Conservation (phyloP, 1,140 invertebrate species). For the Drosophila trapezifrons region DNA sequence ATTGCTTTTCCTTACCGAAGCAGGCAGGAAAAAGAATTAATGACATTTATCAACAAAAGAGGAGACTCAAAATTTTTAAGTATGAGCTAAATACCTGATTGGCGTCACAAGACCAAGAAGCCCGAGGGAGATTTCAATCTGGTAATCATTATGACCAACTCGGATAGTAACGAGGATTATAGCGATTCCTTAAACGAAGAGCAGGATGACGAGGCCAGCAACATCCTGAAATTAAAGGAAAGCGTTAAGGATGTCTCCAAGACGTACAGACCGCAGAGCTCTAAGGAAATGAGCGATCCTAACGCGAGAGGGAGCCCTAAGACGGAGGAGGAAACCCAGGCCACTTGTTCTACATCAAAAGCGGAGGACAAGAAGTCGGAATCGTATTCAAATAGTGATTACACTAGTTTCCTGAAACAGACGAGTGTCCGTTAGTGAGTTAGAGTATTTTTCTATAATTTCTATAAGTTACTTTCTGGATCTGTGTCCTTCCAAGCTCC, state of each 20-base stretch:
- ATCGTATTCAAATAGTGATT: constrained; percentile 2
- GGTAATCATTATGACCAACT: constrained; percentile 24
- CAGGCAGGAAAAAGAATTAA: background rate
- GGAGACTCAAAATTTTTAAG: constrained; percentile 13
- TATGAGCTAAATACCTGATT: constrained; percentile 19
- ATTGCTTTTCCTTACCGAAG: background rate
- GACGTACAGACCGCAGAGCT: background rate
- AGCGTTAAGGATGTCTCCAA: constrained; percentile 12
- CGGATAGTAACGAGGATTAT: constrained; percentile 12
- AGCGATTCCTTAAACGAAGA: background rate
- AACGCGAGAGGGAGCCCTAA: background rate
- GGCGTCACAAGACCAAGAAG: constrained; percentile 4
- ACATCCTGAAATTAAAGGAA: constrained; percentile 5
- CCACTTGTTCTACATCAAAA: background rate
- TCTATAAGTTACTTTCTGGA: background rate
- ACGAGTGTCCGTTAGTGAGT: constrained; percentile 36
- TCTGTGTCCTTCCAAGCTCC: background rate
- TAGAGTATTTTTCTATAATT: background rate
- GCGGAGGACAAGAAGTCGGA: constrained; percentile 2
- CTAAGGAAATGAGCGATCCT: background rate
- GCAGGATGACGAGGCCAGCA: constrained; percentile 10
- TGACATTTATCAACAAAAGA: background rate
- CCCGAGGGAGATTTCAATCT: constrained; percentile 6
- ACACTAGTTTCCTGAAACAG: background rate
- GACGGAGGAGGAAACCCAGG: constrained; percentile 1